Base-by-base conservation (phyloP, 2,113 vertebrate species). In the Strix aluco region DNA sequence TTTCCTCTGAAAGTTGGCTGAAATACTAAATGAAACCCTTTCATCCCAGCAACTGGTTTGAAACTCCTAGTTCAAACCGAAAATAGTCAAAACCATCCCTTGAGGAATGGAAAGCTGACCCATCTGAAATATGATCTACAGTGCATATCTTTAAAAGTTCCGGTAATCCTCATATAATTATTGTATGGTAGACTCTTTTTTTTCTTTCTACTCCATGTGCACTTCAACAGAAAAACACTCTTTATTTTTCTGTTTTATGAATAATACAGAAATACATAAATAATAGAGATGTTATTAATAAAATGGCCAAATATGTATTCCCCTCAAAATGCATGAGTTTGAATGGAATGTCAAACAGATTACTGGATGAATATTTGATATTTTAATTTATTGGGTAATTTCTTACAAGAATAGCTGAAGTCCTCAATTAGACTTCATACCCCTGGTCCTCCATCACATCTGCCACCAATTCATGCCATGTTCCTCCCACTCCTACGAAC, bases 351-450 rank as follows among this genome's bases (percentile, higher is more conserved):
- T 81, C 96, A 88, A 93, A 81, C 63, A 59, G 83, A 86, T 93
- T 69, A 75, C 54, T 20, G 40, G 86, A 96, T 97, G 90, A 95
- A 96, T 93, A 81, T 90, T 96, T 97, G 86, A 95, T 95, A 80
- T 69, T 94, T 95, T 79, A 86, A 93, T 97, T 94, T 90, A 83
- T 61, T 34, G 78, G 69, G 67, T n/a, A 40, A 77, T 90, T 92
- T 77, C 87, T 88, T 72, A n/a, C 27, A 54, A 62, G 79, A 81
- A 52, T 19, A 72, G 36, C 42, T 73, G 47, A 62, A 89, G 63
- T 62, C n/a, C 36, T 80, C 81, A 26, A 13, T 40, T 72, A 73
- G 78, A 59, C 47, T 90, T 93, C 27, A 14, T 4, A 44, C 7
- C 25, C 30, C 26, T 34, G 40, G 9, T 23, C 16, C 46, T 85